A percentile compares a stretch with the other conserved stretches of the same genome.
Conservation (phyloP, 2,113 vertebrate genomes). For the Peromyscus maniculatus region DNA sequence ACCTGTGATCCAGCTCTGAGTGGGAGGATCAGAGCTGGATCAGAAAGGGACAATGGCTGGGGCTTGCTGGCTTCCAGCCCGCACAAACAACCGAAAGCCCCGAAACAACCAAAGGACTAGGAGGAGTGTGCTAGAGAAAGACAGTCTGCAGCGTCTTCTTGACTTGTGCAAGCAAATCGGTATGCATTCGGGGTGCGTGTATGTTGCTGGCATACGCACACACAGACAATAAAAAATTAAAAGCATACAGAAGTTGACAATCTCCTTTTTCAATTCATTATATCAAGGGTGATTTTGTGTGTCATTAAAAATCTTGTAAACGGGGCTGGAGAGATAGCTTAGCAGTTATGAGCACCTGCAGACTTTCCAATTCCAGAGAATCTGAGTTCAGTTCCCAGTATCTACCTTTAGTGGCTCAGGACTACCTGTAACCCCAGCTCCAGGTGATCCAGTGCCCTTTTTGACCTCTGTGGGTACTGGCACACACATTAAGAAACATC, state of each 20-base stretch:
- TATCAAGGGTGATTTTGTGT: slow-evolving; percentile 38
- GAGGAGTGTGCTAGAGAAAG: neutral
- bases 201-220: neutral
- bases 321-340: neutral
- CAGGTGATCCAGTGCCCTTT: neutral
- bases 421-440: neutral
- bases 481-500: neutral
- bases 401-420: neutral
- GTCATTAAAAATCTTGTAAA: slow-evolving; percentile 52
- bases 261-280: slow-evolving; percentile 51
- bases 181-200: neutral
- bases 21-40: no score
- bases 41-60: neutral
- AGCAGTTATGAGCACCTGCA: neutral
- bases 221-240: neutral
- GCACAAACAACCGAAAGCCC: neutral
- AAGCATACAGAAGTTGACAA: neutral
- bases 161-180: neutral
- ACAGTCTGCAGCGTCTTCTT: neutral
- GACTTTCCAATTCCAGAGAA: neutral
- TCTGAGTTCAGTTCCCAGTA: neutral
- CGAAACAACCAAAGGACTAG: neutral
- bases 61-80: neutral
- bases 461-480: neutral
- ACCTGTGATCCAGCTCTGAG: neutral